Base-by-base conservation (phyloP, 2,888 invertebrate species). In the Oligia fasciuncula region DNA sequence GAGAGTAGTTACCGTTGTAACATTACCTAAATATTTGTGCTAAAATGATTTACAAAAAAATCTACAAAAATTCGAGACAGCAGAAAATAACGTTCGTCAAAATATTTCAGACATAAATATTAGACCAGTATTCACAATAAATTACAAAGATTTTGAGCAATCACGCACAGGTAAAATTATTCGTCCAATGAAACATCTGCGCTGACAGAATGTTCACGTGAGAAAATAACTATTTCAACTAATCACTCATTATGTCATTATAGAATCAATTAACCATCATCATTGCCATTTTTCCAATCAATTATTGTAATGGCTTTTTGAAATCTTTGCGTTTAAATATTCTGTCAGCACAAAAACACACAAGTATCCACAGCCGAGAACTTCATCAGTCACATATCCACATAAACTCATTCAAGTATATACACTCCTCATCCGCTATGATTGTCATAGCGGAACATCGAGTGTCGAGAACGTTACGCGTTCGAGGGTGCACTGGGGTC, bases 81-180 rank as follows among this genome's bases (percentile, higher is more conserved):
- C 80, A 86, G n/a, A 80, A 81, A 87, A 79, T 73, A 81, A 87
- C 29, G 62, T 85, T 71, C 63, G 80, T 77, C 78, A 85, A 74
- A 85, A 85, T 81, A 85, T 81, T 83, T 86, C 72, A 87, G 79
- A 83, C 85, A 85, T 85, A 87, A 88, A 89, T 85, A 91, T 93
- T 93, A 93, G 92, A 93, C 92, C 93, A 92, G 89, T 92, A 91
- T 91, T 91, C 91, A 91, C 90, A 92, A 89, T 91, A 89, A 90
- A 91, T 92, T 92, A 92, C 90, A 91, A 91, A 91, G 91, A 91
- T 91, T 89, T 94, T 94, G 94, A 94, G 94, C 94, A 94, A 93
- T 90, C 91, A 92, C 90, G 85, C 89, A 81, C 88, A 81, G 89
- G 88, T 83, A 87, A 86, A 72, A 76, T 81, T 66, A 79, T 84